These are phyloP conservation scores for Metopia argyrocephala DNA, from an alignment of 2,888 invertebrate genomes.

Conservation along the genomic window DNA sequence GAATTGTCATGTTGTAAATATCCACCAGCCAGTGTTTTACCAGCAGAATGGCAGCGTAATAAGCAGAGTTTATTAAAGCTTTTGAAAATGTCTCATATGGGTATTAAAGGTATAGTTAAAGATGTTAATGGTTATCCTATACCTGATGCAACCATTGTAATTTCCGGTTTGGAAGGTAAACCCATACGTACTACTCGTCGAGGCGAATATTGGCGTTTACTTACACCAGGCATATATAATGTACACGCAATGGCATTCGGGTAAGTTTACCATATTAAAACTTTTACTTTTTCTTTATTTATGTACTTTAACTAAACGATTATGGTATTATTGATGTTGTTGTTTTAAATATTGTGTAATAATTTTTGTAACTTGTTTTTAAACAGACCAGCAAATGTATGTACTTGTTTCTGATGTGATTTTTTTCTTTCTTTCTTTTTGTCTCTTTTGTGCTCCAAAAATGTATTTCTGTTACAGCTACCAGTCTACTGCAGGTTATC, in stretches of 20 bases:
- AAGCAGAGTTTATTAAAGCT: slow-evolving; percentile 90
- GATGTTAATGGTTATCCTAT: slow-evolving; percentile 77
- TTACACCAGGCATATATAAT: slow-evolving; percentile 91
- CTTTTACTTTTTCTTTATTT: slow-evolving; percentile 2
- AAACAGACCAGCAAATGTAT: not conserved
- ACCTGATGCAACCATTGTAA: slow-evolving; percentile 85
- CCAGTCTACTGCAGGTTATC: slow-evolving; percentile 78
- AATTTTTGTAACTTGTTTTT: slow-evolving; percentile 9
- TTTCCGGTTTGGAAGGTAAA: slow-evolving; percentile 88
- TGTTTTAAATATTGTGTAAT: not conserved
- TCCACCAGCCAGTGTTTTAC: slow-evolving; percentile 85
- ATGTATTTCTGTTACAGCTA: slow-evolving; percentile 78
- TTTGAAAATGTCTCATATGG: slow-evolving; percentile 89
- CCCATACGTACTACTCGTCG: slow-evolving; percentile 86
- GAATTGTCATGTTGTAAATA: slow-evolving; percentile 98
- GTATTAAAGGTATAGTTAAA: slow-evolving; percentile 80
- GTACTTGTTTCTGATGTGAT: slow-evolving; percentile 21
- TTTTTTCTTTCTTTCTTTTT: slow-evolving; percentile 45
- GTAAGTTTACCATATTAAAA: slow-evolving; percentile 78
- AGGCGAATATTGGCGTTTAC: slow-evolving; percentile 96
- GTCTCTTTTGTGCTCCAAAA: slow-evolving; percentile 22
- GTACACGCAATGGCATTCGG: slow-evolving; percentile 86
- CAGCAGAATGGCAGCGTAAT: slow-evolving; percentile 90
- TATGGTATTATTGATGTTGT: not conserved
- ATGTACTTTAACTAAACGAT: not conserved